phyloP scores from a whole-genome alignment of 2,113 vertebrate species.

The Syngnathus scovelli region DNA sequence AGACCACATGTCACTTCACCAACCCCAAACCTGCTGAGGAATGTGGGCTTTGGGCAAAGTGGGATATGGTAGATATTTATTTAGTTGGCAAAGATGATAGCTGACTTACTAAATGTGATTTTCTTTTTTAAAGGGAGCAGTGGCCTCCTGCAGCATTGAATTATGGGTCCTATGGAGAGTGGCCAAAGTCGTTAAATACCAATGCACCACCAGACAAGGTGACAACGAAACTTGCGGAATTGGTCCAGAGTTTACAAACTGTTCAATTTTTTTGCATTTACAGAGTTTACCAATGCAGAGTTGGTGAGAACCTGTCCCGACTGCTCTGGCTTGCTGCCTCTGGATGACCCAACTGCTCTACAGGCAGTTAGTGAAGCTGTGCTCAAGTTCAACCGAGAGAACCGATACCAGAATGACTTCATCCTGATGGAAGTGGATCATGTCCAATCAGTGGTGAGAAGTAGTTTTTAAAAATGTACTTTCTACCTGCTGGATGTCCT shows the following conservation, averaged over 20 bases:
- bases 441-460: background rate
- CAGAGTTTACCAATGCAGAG: background rate
- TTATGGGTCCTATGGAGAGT: background rate
- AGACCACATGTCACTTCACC: constrained; percentile 2
- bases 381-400: background rate
- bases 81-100: background rate
- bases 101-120: background rate
- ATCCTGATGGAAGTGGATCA: constrained; percentile 1
- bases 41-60: background rate
- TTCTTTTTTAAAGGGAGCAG: background rate
- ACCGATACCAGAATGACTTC: background rate
- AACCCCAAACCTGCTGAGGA: background rate
- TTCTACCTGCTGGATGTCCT: too few relatives aligned
- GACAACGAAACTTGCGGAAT: background rate
- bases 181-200: background rate
- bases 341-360: background rate
- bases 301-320: background rate
- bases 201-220: background rate
- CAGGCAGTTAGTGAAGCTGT: background rate
- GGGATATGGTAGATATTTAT: background rate
- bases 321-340: background rate
- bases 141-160: background rate
- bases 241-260: too few relatives aligned
- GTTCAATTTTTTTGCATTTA: too few relatives aligned
- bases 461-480: background rate